Conservation (phyloP, 2,797 vertebrate species). For the Otolemur crassicaudatus region DNA sequence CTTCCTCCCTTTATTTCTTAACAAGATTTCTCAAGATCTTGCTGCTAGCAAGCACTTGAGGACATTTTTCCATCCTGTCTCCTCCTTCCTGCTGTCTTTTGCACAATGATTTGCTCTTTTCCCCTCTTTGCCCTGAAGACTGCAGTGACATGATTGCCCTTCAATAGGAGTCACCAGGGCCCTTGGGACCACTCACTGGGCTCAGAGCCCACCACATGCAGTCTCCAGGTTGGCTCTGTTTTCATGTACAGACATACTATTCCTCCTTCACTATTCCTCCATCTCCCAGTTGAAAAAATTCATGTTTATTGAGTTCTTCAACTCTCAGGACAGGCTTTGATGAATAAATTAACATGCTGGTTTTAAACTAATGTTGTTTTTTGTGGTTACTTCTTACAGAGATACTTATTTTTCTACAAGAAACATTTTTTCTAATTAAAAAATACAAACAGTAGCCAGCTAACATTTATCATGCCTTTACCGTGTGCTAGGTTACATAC, state of each 20-base stretch:
- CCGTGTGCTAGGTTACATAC: background rate
- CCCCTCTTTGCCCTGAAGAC: background rate
- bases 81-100: background rate
- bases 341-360: background rate
- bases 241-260: background rate
- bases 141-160: background rate
- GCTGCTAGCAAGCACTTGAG: background rate
- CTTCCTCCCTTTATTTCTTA: background rate
- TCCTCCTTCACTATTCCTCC: background rate
- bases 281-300: background rate
- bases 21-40: background rate
- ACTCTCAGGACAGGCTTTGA: background rate
- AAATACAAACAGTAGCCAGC: background rate
- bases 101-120: background rate
- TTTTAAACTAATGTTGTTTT: constrained; percentile 11
- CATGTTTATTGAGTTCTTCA: background rate
- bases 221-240: background rate
- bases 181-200: background rate
- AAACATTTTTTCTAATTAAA: background rate
- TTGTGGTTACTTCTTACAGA: background rate
- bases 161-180: background rate
- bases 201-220: background rate
- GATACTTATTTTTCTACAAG: background rate
- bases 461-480: background rate
- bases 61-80: background rate